Percentiles rank a stretch among this genome's conserved stretches.
These are phyloP conservation scores for Apeltes quadracus DNA, from an alignment of 2,113 vertebrate species.

Conservation along the genomic window DNA sequence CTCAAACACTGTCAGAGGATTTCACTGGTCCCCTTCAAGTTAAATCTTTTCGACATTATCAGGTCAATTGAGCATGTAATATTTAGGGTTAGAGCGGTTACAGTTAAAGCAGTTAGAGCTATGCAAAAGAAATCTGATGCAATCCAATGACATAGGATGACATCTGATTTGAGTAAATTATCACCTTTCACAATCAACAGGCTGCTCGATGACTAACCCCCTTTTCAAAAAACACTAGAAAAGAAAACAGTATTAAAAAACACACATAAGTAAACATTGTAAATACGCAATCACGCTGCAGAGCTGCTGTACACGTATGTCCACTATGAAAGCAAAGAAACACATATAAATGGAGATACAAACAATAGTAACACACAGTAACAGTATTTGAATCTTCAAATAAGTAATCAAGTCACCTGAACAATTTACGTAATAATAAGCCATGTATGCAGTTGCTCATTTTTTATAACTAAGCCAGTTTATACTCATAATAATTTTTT, in stretches of 20 bases:
- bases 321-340: background rate
- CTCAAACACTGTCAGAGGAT: slow-evolving; percentile 26
- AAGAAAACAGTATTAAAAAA: slow-evolving; percentile 72
- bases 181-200: slow-evolving; percentile 78
- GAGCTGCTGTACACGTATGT: slow-evolving; percentile 4
- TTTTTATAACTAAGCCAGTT: slow-evolving; percentile 10
- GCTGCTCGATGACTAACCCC: slow-evolving; percentile 68
- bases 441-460: background rate
- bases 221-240: slow-evolving; percentile 71
- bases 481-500: background rate
- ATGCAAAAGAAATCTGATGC: slow-evolving; percentile 15
- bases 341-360: slow-evolving; percentile 8
- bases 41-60: background rate
- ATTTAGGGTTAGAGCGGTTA: background rate
- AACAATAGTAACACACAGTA: slow-evolving; percentile 6
- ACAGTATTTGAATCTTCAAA: slow-evolving; percentile 2
- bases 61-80: background rate
- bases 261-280: slow-evolving; percentile 58
- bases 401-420: background rate
- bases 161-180: slow-evolving; percentile 51
- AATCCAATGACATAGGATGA: slow-evolving; percentile 7
- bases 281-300: slow-evolving; percentile 5
- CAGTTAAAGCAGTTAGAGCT: background rate
- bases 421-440: background rate
- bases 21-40: slow-evolving; percentile 8